Evolutionary conservation across 1,140 invertebrate genomes (phyloP), one percentile per base, ranked within the genome.

Genomic region (Coptotermes formosanus): DNA sequence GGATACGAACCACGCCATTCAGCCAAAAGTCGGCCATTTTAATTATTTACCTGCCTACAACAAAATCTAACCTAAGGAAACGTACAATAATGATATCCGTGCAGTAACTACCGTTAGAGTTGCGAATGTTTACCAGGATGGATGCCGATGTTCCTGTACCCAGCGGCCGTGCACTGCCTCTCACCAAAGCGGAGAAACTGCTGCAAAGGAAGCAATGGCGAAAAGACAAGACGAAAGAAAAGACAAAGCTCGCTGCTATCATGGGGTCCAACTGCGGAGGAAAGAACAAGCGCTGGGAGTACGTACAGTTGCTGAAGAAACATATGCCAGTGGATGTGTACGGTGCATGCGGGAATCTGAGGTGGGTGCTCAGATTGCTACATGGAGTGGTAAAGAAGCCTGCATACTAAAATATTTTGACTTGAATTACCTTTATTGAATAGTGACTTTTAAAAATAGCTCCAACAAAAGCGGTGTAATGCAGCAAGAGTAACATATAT

Each of bases 71-170:
- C 38, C 38, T 4, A 38, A 38, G 38, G 4, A 38, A 38, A 38
- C 2, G 4, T 38, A 38, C 38, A 38, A 38, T 38, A 38, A 38
- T 38, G 38, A 38, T 2, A 2, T 38, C 38, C 38, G 38, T 38
- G 38, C 38, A 38, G 38, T 38, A 38, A 38, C 38, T 38, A 38
- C 38, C 38, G 38, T 38, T 38, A 38, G 2, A 38, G 45, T 48
- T 55, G 52, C 19, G 14, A 55, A 55, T 55, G 52, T 21, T 55
- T 82, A 44, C 21, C 64, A 93, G 93, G 88, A 92, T 91, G 88
- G 93, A 95, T 87, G 93, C 95, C 14, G 94, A 95, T 87, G 91
- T 96, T 43, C 94, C 94, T 0, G 93, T 95, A 6, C 94, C 94
- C 6, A 95, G 95, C 88, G 95, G 94, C 16, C 90, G 94, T 69